Percentiles rank a stretch among this genome's conserved stretches.
Evolutionary conservation across 2,113 vertebrate genomes (phyloP).

Genomic region (Nycticebus coucang): DNA sequence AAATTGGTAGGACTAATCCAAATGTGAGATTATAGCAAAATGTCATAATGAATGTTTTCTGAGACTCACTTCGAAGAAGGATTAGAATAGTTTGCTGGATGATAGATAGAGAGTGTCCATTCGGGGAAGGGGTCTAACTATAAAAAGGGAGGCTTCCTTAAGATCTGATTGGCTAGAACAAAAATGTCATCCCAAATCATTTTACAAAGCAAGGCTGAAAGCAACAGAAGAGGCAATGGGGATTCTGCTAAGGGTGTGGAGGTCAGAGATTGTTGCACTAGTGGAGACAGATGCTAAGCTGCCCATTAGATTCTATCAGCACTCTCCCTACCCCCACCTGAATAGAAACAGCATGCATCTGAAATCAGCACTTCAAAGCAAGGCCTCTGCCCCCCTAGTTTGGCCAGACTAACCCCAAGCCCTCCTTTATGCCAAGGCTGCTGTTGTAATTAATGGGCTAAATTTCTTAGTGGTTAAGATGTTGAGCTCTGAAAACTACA

Average conservation of each 20-base stretch:
- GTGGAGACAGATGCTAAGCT: neutral
- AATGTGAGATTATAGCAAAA: neutral
- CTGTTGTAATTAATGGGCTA: neutral
- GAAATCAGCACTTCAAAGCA: neutral
- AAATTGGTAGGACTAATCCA: neutral
- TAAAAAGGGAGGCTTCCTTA: neutral
- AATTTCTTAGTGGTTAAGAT: neutral
- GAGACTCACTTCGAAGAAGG: conserved; percentile 6
- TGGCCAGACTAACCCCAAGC: neutral
- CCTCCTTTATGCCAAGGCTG: neutral
- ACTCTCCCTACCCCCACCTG: neutral
- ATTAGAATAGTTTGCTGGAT: neutral
- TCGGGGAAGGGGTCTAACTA: neutral
- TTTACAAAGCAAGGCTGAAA: neutral
- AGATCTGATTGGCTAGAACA: neutral
- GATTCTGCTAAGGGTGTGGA: neutral
- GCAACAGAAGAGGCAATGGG: neutral
- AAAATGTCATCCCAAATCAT: neutral
- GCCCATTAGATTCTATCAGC: neutral
- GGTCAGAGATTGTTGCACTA: neutral
- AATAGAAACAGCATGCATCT: neutral
- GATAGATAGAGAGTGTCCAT: neutral
- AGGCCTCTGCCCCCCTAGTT: neutral
- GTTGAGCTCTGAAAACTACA: neutral
- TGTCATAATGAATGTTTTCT: neutral